phyloP scores from a whole-genome alignment of 2,888 invertebrate species.

The Lycaena phlaeas region DNA sequence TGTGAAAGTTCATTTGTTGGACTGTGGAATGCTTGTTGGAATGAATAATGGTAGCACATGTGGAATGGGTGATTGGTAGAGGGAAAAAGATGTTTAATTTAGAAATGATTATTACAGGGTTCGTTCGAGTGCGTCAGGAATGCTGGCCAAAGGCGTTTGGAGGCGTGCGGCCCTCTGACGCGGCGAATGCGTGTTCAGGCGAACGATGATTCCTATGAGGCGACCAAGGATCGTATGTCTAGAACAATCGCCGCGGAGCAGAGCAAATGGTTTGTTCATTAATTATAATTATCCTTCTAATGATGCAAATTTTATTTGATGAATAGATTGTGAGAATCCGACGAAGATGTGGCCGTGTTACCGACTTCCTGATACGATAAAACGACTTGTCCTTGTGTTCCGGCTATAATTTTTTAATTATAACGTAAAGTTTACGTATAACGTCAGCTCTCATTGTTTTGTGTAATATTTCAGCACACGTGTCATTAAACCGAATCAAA shows the following conservation, averaged over 20 bases:
- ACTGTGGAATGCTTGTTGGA: not conserved
- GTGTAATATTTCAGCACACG: slow-evolving; percentile 79
- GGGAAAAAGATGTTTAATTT: not conserved
- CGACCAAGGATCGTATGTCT: slow-evolving; percentile 93
- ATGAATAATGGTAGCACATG: not conserved
- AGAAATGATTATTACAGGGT: slow-evolving; percentile 71
- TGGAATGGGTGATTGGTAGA: not conserved
- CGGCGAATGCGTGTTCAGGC: slow-evolving; percentile 94
- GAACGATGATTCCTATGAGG: slow-evolving; percentile 95
- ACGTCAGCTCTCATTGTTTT: no score
- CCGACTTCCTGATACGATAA: not conserved
- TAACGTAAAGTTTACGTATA: no score
- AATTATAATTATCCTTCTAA: not conserved
- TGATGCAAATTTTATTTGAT: not conserved
- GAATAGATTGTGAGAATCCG: not conserved
- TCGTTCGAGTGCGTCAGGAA: slow-evolving; percentile 91
- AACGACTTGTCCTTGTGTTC: slow-evolving; percentile 1
- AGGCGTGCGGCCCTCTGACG: slow-evolving; percentile 88
- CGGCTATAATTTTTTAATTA: not conserved
- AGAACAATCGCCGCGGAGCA: slow-evolving; percentile 93
- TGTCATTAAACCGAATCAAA: slow-evolving; percentile 93
- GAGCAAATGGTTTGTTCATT: slow-evolving; percentile 83
- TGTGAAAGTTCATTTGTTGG: slow-evolving; percentile 1
- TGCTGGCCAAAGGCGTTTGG: slow-evolving; percentile 74
- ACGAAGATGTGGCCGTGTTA: not conserved